Evolutionary conservation across 2,113 vertebrate genomes (phyloP).

Genomic region (Amazona vittata): DNA sequence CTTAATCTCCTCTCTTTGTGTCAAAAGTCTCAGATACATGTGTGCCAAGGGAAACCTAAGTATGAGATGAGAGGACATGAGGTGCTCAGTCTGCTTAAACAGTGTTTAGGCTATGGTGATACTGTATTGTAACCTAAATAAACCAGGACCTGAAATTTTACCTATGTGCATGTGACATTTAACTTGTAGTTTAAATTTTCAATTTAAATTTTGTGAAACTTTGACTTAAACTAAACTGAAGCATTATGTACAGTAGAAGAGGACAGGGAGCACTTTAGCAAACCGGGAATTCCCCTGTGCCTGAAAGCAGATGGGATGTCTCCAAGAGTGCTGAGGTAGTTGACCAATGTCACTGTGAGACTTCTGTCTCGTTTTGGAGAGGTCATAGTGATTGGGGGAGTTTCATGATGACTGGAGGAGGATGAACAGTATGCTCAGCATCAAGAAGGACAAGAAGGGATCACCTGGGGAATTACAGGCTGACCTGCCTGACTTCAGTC

Average conservation of each 20-base stretch:
- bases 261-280: background rate
- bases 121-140: background rate
- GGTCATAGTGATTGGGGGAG: background rate
- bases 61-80: background rate
- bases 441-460: background rate
- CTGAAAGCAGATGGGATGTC: background rate
- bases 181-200: background rate
- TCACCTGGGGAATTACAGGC: background rate
- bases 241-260: background rate
- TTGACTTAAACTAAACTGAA: background rate
- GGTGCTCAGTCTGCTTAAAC: background rate
- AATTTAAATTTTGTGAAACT: background rate
- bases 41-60: background rate
- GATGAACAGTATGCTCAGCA: background rate
- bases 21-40: background rate
- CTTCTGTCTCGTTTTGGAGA: background rate
- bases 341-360: background rate
- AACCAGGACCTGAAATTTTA: background rate
- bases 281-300: background rate
- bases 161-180: background rate
- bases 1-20: background rate
- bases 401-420: background rate
- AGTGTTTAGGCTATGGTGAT: background rate
- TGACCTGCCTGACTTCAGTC: background rate
- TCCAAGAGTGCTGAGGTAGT: background rate